phyloP scores from a whole-genome alignment of 2,797 vertebrate genomes.

The Cossypha heuglini region DNA sequence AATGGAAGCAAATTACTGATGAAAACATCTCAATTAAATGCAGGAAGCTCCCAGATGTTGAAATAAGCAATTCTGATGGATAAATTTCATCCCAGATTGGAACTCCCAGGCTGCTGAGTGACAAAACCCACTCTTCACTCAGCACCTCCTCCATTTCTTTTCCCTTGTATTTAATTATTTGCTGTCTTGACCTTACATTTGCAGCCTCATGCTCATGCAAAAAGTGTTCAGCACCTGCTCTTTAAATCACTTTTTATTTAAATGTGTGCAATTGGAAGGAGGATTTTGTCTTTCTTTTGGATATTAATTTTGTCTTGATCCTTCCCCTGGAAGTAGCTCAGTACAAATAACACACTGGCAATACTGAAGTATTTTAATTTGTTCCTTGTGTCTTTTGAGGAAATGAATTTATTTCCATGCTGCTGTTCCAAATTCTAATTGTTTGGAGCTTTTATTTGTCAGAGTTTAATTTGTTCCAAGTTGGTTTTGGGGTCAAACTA shows the following conservation, averaged over 20 bases:
- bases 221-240: not conserved
- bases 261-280: constrained; percentile 14
- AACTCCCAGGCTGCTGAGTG: not conserved
- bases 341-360: constrained; percentile 66
- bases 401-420: constrained; percentile 66
- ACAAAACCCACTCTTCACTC: not conserved
- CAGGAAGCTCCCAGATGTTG: not conserved
- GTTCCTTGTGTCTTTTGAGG: constrained; percentile 78
- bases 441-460: constrained; percentile 66
- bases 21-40: not conserved
- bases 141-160: not conserved
- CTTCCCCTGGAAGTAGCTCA: constrained; percentile 65
- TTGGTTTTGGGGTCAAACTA: constrained; percentile 24
- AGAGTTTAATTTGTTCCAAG: constrained; percentile 16
- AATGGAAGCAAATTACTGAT: not conserved
- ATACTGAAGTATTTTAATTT: constrained; percentile 69
- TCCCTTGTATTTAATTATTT: not conserved
- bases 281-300: not conserved
- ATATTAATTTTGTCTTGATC: not conserved
- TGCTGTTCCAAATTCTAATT: constrained; percentile 78
- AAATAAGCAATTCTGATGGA: not conserved
- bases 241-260: not conserved
- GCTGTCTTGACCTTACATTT: not conserved
- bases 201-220: constrained; percentile 16
- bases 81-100: not conserved